Evolutionary conservation across 2,797 vertebrate species (phyloP), one percentile per base, ranked within the genome.

Genomic region (Sebastes itinus): DNA sequence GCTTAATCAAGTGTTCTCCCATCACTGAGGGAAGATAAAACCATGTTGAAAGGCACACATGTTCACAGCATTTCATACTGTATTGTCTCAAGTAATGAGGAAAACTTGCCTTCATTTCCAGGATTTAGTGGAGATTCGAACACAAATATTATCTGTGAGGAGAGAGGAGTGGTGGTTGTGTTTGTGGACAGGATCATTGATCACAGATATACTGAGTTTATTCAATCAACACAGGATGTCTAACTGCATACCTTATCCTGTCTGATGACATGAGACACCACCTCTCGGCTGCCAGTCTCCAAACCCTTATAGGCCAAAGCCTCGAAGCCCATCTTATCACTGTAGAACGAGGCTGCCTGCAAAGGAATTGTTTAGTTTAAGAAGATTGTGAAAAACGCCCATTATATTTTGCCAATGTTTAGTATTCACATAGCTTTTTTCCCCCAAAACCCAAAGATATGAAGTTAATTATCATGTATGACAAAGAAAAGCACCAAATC

Each of bases 281-380:
- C 60, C n/a, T 96, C 95, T 49, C 96, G 84, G 81, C 93, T 96
- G 64, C 95, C 96, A 0, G 96, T 96, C 92, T 97, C 96, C 84
- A 97, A 77, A 54, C 96, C 96, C 82, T 96, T 96, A 83, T 96
- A 97, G 68, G 96, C 96, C 30, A 93, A 32, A 60, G 90, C 74
- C 81, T 97, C 93, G 20, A 97, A 97, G 80, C 96, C 96, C 91
- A 97, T 94, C 76, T 96, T 97, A 72, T 96, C 91, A 66, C 96
- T 96, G 90, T 97, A 97, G 91, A 89, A 97, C 1, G 72, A 77
- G 3, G 96, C 94, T 7, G 96, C 96, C 96, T 97, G 86, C n/a
- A 72, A 88, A 58, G 62, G 22, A 23, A 23, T 38, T 8, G 22
- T 58, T 75, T 75, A 6, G 63, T 60, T 28, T 18, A 58, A 6